Percentiles rank a stretch among this genome's conserved stretches.
Conservation (phyloP, 2,113 vertebrate species). For the Lynx canadensis region DNA sequence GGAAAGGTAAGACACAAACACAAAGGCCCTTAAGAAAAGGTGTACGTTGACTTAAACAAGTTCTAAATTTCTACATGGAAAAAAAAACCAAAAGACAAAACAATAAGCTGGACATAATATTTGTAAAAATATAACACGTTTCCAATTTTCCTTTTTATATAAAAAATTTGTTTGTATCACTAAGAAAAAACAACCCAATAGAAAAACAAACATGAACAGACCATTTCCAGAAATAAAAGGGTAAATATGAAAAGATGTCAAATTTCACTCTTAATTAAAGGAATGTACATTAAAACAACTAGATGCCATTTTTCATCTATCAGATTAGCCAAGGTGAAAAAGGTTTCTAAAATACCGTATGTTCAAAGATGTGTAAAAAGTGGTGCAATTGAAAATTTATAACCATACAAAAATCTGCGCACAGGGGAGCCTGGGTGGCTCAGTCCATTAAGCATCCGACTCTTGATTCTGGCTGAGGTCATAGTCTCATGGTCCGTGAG, state of each 20-base stretch:
- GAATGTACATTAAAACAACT: conserved; percentile 14
- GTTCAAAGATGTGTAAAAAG: neutral
- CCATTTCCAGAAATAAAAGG: conserved; percentile 32
- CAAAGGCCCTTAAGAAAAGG: neutral
- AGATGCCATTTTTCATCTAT: neutral
- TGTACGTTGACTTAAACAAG: neutral
- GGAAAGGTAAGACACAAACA: neutral
- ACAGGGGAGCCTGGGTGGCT: neutral
- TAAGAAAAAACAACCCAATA: neutral
- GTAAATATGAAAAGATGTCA: conserved; percentile 22
- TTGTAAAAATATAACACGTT: conserved; percentile 3
- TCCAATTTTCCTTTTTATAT: neutral
- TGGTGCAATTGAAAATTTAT: neutral
- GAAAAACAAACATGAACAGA: conserved; percentile 36
- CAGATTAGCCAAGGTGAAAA: neutral
- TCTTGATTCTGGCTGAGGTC: neutral
- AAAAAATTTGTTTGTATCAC: neutral
- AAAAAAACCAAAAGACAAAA: neutral
- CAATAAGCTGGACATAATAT: conserved; percentile 5
- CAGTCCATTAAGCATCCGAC: neutral
- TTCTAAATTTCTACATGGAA: conserved; percentile 7
- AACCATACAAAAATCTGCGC: neutral
- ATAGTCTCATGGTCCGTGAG: neutral
- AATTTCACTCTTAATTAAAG: neutral
- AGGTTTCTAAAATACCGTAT: neutral